These are phyloP conservation scores for Manis javanica DNA, from an alignment of 2,797 vertebrate genomes.

Conservation along the genomic window DNA sequence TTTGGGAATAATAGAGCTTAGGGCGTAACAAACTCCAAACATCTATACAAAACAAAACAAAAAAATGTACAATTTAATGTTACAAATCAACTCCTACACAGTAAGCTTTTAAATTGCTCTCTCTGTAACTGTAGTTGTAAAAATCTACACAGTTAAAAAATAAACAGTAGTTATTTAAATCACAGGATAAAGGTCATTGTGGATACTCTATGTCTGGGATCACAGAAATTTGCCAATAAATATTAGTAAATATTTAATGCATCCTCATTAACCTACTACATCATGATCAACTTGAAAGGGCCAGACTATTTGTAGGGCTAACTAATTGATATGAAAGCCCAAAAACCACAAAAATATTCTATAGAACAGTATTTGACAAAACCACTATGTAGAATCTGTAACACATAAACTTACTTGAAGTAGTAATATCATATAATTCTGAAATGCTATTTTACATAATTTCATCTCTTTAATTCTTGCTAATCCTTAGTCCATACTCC, in stretches of 20 bases:
- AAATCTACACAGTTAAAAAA: constrained; percentile 41
- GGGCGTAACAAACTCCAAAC: constrained; percentile 21
- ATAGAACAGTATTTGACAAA: not conserved
- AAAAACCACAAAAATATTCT: not conserved
- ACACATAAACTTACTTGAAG: not conserved
- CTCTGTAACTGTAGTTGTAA: constrained; percentile 28
- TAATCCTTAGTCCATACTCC: not conserved
- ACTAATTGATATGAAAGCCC: not conserved
- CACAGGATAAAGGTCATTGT: not conserved
- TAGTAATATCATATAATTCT: not conserved
- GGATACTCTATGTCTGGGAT: not conserved
- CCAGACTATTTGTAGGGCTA: not conserved
- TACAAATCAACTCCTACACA: constrained; percentile 59
- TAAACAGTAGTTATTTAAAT: constrained; percentile 29
- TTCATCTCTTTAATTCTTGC: not conserved
- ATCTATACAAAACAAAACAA: constrained; percentile 48
- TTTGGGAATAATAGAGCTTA: constrained; percentile 40
- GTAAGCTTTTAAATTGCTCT: constrained; percentile 38
- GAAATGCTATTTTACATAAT: not conserved
- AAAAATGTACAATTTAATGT: constrained; percentile 47
- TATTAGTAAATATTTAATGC: constrained; percentile 20
- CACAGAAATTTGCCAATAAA: not conserved
- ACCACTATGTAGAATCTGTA: not conserved
- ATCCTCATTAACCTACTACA: not conserved
- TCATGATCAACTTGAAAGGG: not conserved